Evolutionary conservation across 2,888 invertebrate species (phyloP).

Genomic region (Heliconius ismenius): DNA sequence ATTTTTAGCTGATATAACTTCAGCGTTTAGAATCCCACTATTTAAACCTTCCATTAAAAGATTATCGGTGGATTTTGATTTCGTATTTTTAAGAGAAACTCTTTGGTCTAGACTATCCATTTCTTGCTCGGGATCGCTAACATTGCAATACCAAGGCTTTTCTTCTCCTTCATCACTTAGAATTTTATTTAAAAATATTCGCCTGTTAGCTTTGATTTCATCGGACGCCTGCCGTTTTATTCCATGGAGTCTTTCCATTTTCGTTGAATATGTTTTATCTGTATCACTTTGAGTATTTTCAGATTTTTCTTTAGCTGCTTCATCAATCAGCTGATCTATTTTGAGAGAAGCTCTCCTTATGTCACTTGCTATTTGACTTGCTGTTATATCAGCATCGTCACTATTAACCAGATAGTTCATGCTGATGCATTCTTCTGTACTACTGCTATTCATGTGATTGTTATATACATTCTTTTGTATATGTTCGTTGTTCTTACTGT

Average conservation of each 20-base stretch:
- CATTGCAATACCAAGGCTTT: conserved; percentile 79
- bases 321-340: conserved; percentile 80
- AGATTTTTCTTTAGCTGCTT: conserved; percentile 64
- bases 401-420: conserved; percentile 80
- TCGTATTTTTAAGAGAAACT: conserved; percentile 57
- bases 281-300: conserved; percentile 66
- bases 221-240: conserved; percentile 77
- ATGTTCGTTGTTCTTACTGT: conserved; percentile 64
- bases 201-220: conserved; percentile 76
- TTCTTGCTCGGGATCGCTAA: conserved; percentile 78
- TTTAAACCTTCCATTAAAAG: conserved; percentile 61
- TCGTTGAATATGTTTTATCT: conserved; percentile 78
- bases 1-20: conserved; percentile 72
- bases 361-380: conserved; percentile 80
- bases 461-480: conserved; percentile 62
- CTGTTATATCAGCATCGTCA: conserved; percentile 80
- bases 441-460: conserved; percentile 70
- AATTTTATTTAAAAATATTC: conserved; percentile 72
- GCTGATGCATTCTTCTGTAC: conserved; percentile 74
- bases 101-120: conserved; percentile 68
- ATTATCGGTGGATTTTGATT: conserved; percentile 71
- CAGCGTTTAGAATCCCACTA: conserved; percentile 61
- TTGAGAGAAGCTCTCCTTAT: conserved; percentile 80
- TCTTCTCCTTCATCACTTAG: conserved; percentile 70
- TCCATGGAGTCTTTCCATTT: conserved; percentile 82